Base-by-base conservation (phyloP, 2,888 invertebrate genomes). In the Poecilus cupreus region DNA sequence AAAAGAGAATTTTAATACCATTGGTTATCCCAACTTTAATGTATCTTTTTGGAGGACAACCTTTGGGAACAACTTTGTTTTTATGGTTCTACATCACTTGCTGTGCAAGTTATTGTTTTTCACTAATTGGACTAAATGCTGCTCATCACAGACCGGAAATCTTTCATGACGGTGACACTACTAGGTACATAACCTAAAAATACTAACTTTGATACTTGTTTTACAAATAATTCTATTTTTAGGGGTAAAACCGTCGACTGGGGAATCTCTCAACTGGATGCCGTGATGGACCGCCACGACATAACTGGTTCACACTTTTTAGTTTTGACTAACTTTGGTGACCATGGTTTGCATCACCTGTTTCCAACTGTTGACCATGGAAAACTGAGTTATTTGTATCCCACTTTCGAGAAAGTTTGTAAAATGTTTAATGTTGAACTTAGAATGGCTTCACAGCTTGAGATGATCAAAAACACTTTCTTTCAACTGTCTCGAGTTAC, bases 331-430 rank as follows among this genome's bases (percentile, higher is more conserved):
- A 91, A 93, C 82, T 96, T 95, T 85, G 96, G 96, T 0, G 93
- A 95, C 82, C 96, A 97, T 87, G 91, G 91, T 0, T 90, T 96
- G 0, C 96, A 97, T 87, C 96, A 97, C 88, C 89, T 96, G 24
- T 94, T 96, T 85, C 96, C 96, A 0, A 94, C 95, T 0, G 85
- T 96, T 49, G 96, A 96, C 87, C 96, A 96, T 86, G 93, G 93
- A 0, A 92, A 93, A 77, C 88, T 96, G 13, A 91, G 92, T 5
- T 91, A 93, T 68, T 89, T 96, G 2, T 92, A 94, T 86, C 93
- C 94, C 0, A 90, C 91, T 1, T 90, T 94, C 4, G 85, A 92
- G 2, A 89, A 93, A 83, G 93, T 93, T 49, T 92, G 93, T 84
- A 88, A 91, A 68, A 92, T 95, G 85, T 95, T 93, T 85, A 91